Base-by-base conservation (phyloP, 2,797 vertebrate genomes). In the Neosilurus mollespiculum region DNA sequence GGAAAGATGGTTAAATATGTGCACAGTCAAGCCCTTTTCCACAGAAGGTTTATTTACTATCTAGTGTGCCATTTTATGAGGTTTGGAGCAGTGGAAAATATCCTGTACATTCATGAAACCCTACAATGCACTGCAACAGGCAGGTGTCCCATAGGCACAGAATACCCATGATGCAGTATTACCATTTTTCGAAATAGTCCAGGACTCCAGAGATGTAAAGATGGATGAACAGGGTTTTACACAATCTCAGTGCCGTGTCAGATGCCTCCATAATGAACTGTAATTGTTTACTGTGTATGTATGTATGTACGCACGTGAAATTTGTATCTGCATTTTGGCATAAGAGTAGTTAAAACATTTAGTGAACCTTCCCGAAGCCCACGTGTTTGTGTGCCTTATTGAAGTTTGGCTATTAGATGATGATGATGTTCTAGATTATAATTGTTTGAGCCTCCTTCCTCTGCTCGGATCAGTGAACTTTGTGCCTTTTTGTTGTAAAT, bases 351-450 rank as follows among this genome's bases (percentile, higher is more conserved):
- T 88, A 26, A 82, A 81, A 82, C 22, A 81, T 87, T 78, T 70
- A 75, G 70, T 85, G 71, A 71, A 24, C 67, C 62, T 62, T 5
- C 56, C 30, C 73, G 14, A n/a, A 43, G 58, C 83, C 81, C 83
- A 51, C 3, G 80, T 87, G 83, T 86, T 71, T 67, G 80, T 88
- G 89, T 88, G 89, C 89, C 89, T 90, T 90, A 76, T 7, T 58
- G 18, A 78, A 65, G 83, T 81, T 83, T 80, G 78, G 83, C 67
- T 54, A 71, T 9, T 85, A 76, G 72, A 58, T 58, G 7, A 22
- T 34, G 18, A 26, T 51, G 22, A 61, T 61, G 0, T n/a, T n/a
- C n/a, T 59, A 83, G 67, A 30, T 73, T 75, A 59, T 30, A 69
- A 49, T 37, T 73, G 51, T 80, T 80, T 71, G 84, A 86, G 78